Evolutionary conservation across 2,113 vertebrate species (phyloP).

Genomic region (Himantopus leucocephalus): DNA sequence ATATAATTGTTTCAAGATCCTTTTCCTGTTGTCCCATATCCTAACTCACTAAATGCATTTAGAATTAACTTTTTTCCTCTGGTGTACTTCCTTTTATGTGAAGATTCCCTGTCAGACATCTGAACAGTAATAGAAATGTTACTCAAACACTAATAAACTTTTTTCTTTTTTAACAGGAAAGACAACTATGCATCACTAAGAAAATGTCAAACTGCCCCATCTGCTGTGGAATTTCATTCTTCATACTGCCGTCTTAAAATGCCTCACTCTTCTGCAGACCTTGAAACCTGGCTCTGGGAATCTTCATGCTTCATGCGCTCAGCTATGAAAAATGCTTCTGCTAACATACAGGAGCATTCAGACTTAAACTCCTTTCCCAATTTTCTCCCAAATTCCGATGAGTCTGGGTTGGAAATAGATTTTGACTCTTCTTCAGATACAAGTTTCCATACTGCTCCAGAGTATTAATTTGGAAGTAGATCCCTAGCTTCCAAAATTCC

Average conservation of each 20-base stretch:
- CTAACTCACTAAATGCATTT: not conserved
- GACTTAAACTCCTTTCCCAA: not conserved
- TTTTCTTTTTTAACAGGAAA: conserved; percentile 20
- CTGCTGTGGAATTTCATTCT: conserved; percentile 25
- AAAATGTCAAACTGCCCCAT: conserved; percentile 73
- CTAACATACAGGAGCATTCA: not conserved
- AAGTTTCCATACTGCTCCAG: conserved; percentile 62
- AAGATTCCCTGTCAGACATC: not conserved
- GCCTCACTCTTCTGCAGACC: conserved; percentile 69
- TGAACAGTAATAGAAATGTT: not conserved
- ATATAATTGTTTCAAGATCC: not conserved
- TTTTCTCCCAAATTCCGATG: conserved; percentile 32
- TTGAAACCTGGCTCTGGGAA: conserved; percentile 78
- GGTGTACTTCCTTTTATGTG: not conserved
- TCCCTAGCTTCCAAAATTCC: not conserved
- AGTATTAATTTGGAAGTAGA: conserved; percentile 25
- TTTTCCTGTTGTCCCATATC: not conserved
- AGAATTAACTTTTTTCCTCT: not conserved
- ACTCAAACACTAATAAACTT: not conserved
- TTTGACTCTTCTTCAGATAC: conserved; percentile 57
- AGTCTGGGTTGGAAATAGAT: conserved; percentile 38
- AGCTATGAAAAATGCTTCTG: not conserved
- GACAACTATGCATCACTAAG: conserved; percentile 60
- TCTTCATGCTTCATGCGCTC: conserved; percentile 44
- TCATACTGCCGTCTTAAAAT: conserved; percentile 25